phyloP scores from a whole-genome alignment of 2,113 vertebrate genomes.

The Chlamydotis undulata region DNA sequence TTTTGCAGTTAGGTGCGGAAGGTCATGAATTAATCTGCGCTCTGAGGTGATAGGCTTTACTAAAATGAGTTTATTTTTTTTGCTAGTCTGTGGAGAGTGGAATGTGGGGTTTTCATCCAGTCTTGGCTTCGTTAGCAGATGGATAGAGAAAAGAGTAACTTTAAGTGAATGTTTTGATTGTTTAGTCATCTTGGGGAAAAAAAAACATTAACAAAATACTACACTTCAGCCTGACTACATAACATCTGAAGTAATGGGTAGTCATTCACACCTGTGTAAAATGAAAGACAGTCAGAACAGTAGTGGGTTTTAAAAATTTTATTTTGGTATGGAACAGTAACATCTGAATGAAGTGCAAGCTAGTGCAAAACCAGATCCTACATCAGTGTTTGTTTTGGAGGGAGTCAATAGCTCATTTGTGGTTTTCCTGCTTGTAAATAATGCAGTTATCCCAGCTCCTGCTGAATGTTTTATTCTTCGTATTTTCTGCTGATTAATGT shows the following conservation, averaged over 20 bases:
- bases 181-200: not conserved
- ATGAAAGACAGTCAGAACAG: not conserved
- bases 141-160: not conserved
- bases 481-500: not conserved
- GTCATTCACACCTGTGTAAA: not conserved
- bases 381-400: slow-evolving; percentile 47
- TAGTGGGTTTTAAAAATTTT: not conserved
- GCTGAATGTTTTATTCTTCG: slow-evolving; percentile 1
- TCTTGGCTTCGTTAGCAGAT: not conserved
- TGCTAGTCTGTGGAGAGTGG: not conserved
- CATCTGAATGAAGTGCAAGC: not conserved
- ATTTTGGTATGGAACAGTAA: not conserved
- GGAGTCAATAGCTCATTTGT: slow-evolving; percentile 8
- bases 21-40: not conserved
- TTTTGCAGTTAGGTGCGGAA: not conserved
- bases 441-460: not conserved
- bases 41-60: not conserved
- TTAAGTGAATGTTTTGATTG: not conserved
- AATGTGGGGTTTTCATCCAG: not conserved
- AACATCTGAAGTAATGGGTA: not conserved
- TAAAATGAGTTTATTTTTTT: not conserved
- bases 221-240: not conserved
- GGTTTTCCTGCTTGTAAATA: slow-evolving; percentile 55
- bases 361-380: not conserved
- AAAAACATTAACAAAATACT: not conserved